Percentiles rank a stretch among this genome's conserved stretches.
Conservation (phyloP, 2,797 vertebrate genomes). For the Lacerta agilis region DNA sequence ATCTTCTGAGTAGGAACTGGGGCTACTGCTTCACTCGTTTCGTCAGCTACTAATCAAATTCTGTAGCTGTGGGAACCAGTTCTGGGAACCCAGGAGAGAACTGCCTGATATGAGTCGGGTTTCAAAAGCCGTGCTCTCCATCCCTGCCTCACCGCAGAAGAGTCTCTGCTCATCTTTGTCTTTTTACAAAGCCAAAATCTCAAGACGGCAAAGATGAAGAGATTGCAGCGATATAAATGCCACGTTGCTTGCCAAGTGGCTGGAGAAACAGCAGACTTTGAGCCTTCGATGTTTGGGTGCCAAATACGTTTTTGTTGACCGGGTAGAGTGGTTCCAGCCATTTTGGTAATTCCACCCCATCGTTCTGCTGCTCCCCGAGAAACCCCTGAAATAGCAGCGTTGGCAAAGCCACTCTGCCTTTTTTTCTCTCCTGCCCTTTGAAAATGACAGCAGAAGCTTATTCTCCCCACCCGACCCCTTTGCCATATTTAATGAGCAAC, state of each 20-base stretch:
- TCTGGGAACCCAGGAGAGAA: not conserved
- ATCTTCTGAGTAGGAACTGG: not conserved
- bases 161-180: not conserved
- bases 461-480: conserved; percentile 28
- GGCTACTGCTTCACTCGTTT: not conserved
- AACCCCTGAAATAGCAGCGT: not conserved
- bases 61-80: not conserved
- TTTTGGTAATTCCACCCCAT: not conserved
- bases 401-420: not conserved
- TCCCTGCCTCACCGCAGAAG: not conserved
- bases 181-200: not conserved
- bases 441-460: not conserved
- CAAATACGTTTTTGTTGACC: not conserved
- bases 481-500: conserved; percentile 61
- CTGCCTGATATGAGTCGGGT: not conserved
- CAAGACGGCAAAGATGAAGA: not conserved
- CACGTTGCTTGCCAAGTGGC: not conserved
- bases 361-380: not conserved
- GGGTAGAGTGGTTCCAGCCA: not conserved
- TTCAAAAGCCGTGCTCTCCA: not conserved
- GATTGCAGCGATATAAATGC: not conserved
- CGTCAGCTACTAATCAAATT: too few relatives aligned
- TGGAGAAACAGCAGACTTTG: not conserved
- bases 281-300: not conserved
- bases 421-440: not conserved